A percentile compares a stretch with the other conserved stretches of the same genome.
phyloP scores from a whole-genome alignment of 2,113 vertebrate species.

The Paedocypris sp. region DNA sequence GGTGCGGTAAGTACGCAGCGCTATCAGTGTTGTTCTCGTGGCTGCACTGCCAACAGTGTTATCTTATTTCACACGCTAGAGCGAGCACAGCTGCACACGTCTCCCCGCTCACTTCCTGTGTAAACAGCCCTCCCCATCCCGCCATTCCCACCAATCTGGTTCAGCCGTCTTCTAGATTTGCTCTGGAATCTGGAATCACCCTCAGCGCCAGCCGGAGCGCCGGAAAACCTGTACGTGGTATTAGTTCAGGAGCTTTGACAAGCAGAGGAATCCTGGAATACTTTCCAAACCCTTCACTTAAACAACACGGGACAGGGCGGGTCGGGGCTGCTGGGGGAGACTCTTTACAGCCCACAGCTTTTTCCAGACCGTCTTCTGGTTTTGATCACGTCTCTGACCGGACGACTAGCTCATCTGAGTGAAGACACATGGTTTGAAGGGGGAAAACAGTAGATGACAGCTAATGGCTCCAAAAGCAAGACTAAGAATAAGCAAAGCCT shows the following conservation, averaged over 20 bases:
- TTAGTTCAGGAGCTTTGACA: conserved; percentile 42
- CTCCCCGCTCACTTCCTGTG: conserved; percentile 40
- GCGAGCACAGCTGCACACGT: conserved; percentile 29
- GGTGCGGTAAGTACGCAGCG: background rate
- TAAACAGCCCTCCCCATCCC: conserved; percentile 26
- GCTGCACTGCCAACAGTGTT: conserved; percentile 4
- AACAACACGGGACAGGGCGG: conserved; percentile 38
- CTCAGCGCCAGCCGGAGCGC: conserved; percentile 8
- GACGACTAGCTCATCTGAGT: conserved; percentile 36
- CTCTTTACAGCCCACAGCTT: background rate
- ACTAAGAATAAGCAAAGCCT: background rate
- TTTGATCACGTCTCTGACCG: conserved; percentile 36
- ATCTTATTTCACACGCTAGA: conserved; percentile 23
- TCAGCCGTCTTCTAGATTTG: conserved; percentile 2
- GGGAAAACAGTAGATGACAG: conserved; percentile 17
- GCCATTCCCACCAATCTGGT: conserved; percentile 21
- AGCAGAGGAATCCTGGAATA: conserved; percentile 42
- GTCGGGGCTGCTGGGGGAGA: conserved; percentile 3
- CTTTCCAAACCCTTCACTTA: conserved; percentile 49
- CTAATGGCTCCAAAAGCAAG: background rate
- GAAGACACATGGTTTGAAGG: conserved; percentile 47
- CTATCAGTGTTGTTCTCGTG: conserved; percentile 14
- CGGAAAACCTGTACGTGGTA: conserved; percentile 27
- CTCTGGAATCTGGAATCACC: background rate
- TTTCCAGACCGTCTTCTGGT: conserved; percentile 11